Base-by-base conservation (phyloP, 2,113 vertebrate genomes). In the Rallus limicola region DNA sequence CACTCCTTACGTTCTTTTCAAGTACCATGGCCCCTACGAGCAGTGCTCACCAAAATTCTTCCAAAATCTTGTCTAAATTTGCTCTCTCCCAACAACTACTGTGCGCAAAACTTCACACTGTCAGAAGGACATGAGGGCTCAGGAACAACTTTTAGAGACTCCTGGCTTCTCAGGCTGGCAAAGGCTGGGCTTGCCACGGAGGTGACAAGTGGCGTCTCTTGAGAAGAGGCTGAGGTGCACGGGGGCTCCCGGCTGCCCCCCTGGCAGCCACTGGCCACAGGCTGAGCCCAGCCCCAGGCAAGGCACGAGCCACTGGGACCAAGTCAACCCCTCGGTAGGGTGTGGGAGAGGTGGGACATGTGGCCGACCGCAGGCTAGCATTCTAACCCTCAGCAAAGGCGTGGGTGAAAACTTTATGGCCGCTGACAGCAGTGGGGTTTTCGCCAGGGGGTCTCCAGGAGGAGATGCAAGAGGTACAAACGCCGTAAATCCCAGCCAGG, bases 41-140 rank as follows among this genome's bases (percentile, higher is more conserved):
- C 92, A 97, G 79, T 20, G 44, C 97, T 98, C 96, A 94, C 96
- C 95, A 90, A 95, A 97, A 95, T 83, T 90, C 97, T 92, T 97
- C 88, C 94, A 96, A 92, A 97, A 92, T 84, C 94, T 90, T 15
- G 80, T 78, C 91, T 90, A 67, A 81, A 94, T 89, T 71, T 62
- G 90, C 97, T 74, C 75, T 82, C 93, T 71, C 69, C 83, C 95
- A 94, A 56, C n/a, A 70, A 50, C 33, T 34, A 42, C 55, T 0
- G 7, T 0, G 0, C 28, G 9, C 68, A 84, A 86, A 88, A 87
- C 65, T 91, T 80, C 93, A 70, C 50, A 7, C 94, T 90, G 91
- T 63, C 95, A 63, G 64, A 55, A 92, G 97, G 92, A 91, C 94
- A n/a, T 65, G 78, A 72, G 88, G 86, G 90, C 63, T 96, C 86